Evolutionary conservation across 2,888 invertebrate species (phyloP).

Genomic region (Barypeithes pellucidus): DNA sequence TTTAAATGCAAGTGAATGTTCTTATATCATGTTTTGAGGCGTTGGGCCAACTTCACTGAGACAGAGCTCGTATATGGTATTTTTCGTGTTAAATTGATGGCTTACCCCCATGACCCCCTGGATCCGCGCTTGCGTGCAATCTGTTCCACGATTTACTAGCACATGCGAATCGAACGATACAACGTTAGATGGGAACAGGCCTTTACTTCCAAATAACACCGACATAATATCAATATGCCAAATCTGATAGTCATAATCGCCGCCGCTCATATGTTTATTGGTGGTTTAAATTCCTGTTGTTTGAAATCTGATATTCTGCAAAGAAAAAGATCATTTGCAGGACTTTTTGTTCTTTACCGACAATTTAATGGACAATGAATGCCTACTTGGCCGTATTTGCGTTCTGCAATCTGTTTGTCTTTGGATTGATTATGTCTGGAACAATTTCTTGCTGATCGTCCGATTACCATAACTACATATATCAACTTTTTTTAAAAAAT

Average conservation of each 20-base stretch:
- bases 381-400: neutral
- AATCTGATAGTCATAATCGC: conserved; percentile 10
- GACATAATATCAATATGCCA: neutral
- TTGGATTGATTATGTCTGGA: conserved; percentile 12
- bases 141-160: no score
- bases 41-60: no score
- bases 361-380: neutral
- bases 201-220: neutral
- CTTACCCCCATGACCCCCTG: no score
- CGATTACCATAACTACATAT: neutral
- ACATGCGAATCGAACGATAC: no score
- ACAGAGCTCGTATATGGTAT: no score
- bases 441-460: conserved; percentile 7
- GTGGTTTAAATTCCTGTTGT: neutral
- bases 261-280: conserved; percentile 20
- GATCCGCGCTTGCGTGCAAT: no score
- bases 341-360: conserved; percentile 24
- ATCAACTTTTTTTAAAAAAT: neutral
- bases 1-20: no score
- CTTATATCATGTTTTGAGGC: no score
- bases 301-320: conserved; percentile 9
- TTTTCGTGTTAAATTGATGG: no score
- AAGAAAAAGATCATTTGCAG: neutral
- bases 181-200: no score
- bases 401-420: neutral